Evolutionary conservation across 2,888 invertebrate species (phyloP).

Genomic region (Gortyna flavago): DNA sequence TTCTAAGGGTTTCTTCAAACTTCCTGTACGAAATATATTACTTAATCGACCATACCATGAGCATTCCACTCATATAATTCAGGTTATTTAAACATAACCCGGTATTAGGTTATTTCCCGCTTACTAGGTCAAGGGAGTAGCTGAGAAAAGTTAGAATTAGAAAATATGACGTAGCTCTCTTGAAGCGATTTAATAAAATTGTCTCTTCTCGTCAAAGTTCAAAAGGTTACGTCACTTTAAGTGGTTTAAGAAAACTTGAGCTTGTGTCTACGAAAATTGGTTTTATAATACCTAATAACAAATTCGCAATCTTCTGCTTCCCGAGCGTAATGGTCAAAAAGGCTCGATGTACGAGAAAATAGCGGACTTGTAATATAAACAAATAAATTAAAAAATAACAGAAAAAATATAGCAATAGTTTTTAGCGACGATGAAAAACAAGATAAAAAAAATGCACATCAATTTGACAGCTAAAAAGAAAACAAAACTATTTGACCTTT

Average conservation of each 20-base stretch:
- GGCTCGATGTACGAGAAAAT: no score
- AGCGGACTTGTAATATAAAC: no score
- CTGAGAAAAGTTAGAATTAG: slow-evolving; percentile 46
- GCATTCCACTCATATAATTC: slow-evolving; percentile 4
- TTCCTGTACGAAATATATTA: neutral
- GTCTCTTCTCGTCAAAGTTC: neutral
- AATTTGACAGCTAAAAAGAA: no score
- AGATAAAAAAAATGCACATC: no score
- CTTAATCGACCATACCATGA: neutral
- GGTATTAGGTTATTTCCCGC: slow-evolving; percentile 38
- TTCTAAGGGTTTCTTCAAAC: neutral
- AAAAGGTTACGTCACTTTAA: neutral
- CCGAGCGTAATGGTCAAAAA: no score
- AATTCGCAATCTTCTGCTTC: neutral
- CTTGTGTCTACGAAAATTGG: neutral
- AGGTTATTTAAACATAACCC: slow-evolving; percentile 18
- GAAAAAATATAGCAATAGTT: no score
- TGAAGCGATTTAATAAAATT: slow-evolving; percentile 24
- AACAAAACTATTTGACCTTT: no score
- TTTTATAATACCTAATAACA: neutral
- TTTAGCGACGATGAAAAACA: no score
- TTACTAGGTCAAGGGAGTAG: slow-evolving; percentile 43
- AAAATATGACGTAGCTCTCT: slow-evolving; percentile 18
- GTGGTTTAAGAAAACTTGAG: neutral
- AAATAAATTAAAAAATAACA: no score